phyloP scores from a whole-genome alignment of 2,797 vertebrate genomes.

The Rachycentron canadum region DNA sequence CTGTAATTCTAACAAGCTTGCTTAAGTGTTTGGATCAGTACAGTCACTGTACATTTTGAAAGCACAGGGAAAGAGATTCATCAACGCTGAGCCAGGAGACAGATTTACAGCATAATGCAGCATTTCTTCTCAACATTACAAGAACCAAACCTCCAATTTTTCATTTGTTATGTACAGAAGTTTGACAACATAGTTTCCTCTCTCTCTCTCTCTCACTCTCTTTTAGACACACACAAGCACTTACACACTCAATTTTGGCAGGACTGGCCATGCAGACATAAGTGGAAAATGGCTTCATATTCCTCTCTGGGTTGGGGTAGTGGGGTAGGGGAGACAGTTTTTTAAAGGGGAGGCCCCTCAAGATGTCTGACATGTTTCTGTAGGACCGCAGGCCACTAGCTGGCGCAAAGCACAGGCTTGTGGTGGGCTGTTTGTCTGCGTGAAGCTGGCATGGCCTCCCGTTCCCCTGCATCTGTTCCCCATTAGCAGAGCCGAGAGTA shows the following conservation, averaged over 20 bases:
- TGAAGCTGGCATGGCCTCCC: conserved; percentile 83
- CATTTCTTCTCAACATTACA: conserved; percentile 58
- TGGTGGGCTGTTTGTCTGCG: conserved; percentile 85
- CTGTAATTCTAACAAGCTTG: conserved; percentile 59
- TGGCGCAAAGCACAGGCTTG: conserved; percentile 79
- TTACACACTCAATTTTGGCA: conserved; percentile 61
- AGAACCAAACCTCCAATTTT: conserved; percentile 58
- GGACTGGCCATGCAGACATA: conserved; percentile 65
- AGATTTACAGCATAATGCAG: conserved; percentile 50
- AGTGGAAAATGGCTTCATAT: conserved; percentile 77
- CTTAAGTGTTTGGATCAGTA: conserved; percentile 62
- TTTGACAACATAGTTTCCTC: conserved; percentile 56
- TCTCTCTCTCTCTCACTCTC: conserved; percentile 21
- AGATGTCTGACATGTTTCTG: conserved; percentile 86
- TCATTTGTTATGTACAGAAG: conserved; percentile 57
- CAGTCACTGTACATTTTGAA: conserved; percentile 38
- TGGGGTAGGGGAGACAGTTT: conserved; percentile 26
- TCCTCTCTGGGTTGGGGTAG: conserved; percentile 53
- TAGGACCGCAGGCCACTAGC: conserved; percentile 81
- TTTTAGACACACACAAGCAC: conserved; percentile 33
- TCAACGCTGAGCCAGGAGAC: conserved; percentile 36
- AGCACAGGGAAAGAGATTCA: conserved; percentile 29
- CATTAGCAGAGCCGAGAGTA: conserved; percentile 85
- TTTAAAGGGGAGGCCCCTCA: conserved; percentile 67
- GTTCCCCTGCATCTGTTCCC: conserved; percentile 85